Evolutionary conservation across 2,888 invertebrate species (phyloP), one percentile per base, ranked within the genome.

Genomic region (Chelonus formosanus): DNA sequence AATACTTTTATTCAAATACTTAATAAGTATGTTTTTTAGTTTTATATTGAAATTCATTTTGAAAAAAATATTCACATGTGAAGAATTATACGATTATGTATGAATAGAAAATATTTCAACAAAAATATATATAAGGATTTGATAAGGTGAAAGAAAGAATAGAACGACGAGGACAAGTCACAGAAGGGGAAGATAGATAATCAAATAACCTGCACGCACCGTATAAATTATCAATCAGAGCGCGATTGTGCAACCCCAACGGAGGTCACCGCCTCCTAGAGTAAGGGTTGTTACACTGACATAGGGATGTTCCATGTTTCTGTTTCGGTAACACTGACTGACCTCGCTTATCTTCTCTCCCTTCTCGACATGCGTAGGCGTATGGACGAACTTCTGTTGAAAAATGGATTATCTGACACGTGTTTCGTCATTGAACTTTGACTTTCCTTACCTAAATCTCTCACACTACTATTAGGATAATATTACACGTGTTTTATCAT

Each of bases 211-310:
- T 80, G 78, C 79, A 80, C 82, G 82, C 82, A 82, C 81, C 79
- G 82, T 82, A 82, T 82, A 82, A 82, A 82, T 82, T 82, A 82
- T 82, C 82, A 82, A 82, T 82, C 82, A 82, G 82, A 75, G 71
- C 74, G 75, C 82, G 80, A 82, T 82, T 82, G 82, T 82, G 80
- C 77, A 79, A 80, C 78, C 79, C 81, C 75, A 79, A 75, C 75
- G 73, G 75, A 76, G 78, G 65, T 67, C 65, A 61, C 69, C 73
- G 73, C 69, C 66, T 60, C 43, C 65, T 53, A 45, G 53, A 7
- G 65, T 63, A 69, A 71, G 73, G 73, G 73, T 68, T 72, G 73
- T 71, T 72, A 67, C 66, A 56, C 68, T 54, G 50, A 64, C 60
- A 32, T 59, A 50, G 59, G 57, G 61, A 61, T 53, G 53, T 61